Base-by-base conservation (phyloP, 2,113 vertebrate species). In the Seriola dumerili region DNA sequence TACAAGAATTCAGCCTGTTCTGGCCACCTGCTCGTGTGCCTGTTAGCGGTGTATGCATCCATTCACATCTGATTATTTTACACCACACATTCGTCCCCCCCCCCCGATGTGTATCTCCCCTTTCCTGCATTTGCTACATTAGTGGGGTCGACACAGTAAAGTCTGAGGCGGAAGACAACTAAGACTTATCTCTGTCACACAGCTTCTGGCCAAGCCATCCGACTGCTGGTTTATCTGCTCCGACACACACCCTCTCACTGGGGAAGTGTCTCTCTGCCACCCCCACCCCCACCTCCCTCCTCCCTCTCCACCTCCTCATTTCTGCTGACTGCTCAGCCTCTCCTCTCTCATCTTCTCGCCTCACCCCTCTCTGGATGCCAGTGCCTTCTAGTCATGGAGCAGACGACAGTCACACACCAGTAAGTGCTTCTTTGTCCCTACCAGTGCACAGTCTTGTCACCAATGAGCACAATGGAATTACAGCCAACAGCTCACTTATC, bases 111-210 rank as follows among this genome's bases (percentile, higher is more conserved):
- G 75, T 73, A 78, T 87, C 86, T 87, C 76, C 81, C 29, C 71
- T 66, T 38, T 74, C 70, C 70, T 78, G 62, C 68, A 77, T 93
- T 87, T 76, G 52, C 70, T 58, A 69, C 52, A 76, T 71, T 70
- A 84, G 3, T 16, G 55, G 63, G 48, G 72, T 8, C 8, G 63
- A 75, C 48, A 25, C 17, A 8, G 80, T 36, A 50, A 50, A 84
- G 79, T 79, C 83, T 79, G 79, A 50, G 50, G 73, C 74, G 21
- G 76, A 88, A 82, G 81, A 85, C 85, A 78, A 76, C 84, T 78
- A 34, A 69, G 72, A 91, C 88, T 94, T 95, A 94, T 94, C 93
- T 95, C 88, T 69, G 62, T 84, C 69, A 79, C 68, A 66, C 93
- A 93, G 91, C 89, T 88, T 72, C 79, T 80, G 91, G 84, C 81